These are phyloP conservation scores for Cyrtodaria siliqua DNA, from an alignment of 2,888 invertebrate species.

Conservation along the genomic window DNA sequence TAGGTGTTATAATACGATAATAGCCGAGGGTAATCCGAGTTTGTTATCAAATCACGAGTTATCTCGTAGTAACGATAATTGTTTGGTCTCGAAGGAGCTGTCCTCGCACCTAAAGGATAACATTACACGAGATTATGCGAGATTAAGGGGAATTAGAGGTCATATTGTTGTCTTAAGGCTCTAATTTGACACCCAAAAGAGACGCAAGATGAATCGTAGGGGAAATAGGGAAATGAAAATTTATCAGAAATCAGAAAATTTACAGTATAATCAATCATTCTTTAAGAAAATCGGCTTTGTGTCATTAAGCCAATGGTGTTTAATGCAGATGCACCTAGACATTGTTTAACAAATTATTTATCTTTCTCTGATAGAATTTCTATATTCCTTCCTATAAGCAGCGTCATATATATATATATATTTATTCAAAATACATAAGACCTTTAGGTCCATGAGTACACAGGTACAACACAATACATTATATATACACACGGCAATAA, in stretches of 20 bases:
- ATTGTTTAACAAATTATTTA: no score
- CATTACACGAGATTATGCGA: conserved; percentile 54
- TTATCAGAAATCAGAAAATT: conserved; percentile 34
- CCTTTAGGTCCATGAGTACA: no score
- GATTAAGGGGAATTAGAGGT: conserved; percentile 60
- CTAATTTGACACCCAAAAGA: conserved; percentile 42
- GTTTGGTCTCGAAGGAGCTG: conserved; percentile 56
- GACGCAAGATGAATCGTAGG: conserved; percentile 23
- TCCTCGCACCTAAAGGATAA: conserved; percentile 47
- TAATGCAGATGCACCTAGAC: no score
- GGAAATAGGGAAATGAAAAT: conserved; percentile 27
- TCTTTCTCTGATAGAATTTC: no score
- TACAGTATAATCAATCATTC: conserved; percentile 45
- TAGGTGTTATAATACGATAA: conserved; percentile 62
- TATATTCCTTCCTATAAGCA: no score
- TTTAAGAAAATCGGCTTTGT: conserved; percentile 43
- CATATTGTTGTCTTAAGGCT: conserved; percentile 53
- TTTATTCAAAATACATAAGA: no score
- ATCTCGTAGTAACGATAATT: conserved; percentile 63
- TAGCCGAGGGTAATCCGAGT: conserved; percentile 64
- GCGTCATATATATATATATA: no score
- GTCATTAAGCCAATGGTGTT: background rate
- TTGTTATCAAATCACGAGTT: conserved; percentile 64
- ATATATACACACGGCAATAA: no score
- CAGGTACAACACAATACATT: no score